These are phyloP conservation scores for Synanthedon andrenaeformis DNA, from an alignment of 2,888 invertebrate species.

Conservation along the genomic window DNA sequence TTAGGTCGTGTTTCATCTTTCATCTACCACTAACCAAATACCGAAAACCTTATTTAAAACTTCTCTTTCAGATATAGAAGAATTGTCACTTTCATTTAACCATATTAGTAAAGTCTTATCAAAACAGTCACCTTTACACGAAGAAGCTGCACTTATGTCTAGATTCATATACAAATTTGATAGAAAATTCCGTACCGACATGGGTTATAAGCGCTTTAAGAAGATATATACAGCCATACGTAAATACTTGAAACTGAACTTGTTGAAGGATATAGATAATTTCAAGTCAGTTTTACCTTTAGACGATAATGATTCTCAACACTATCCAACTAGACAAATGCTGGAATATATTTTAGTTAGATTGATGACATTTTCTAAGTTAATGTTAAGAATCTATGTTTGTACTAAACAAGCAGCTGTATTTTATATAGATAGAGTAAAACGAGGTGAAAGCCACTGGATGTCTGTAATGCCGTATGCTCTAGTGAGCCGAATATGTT, in stretches of 20 bases:
- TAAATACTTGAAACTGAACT: slow-evolving; percentile 55
- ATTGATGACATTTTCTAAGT: slow-evolving; percentile 66
- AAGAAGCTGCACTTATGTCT: slow-evolving; percentile 67
- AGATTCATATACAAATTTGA: slow-evolving; percentile 71
- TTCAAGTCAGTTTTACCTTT: slow-evolving; percentile 38
- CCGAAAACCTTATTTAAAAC: neutral
- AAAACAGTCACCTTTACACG: slow-evolving; percentile 59
- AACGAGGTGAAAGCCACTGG: slow-evolving; percentile 67
- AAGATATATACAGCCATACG: slow-evolving; percentile 64
- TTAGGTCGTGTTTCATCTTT: neutral
- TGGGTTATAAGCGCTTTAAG: slow-evolving; percentile 65
- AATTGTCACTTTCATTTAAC: slow-evolving; percentile 27
- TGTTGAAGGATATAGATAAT: slow-evolving; percentile 51
- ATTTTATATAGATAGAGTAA: slow-evolving; percentile 63
- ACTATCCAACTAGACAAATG: slow-evolving; percentile 72
- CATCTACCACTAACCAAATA: neutral
- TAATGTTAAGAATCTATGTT: slow-evolving; percentile 61
- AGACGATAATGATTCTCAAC: slow-evolving; percentile 29
- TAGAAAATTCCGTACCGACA: slow-evolving; percentile 69
- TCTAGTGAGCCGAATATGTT: slow-evolving; percentile 67
- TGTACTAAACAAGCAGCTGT: slow-evolving; percentile 58
- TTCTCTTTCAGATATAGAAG: slow-evolving; percentile 31
- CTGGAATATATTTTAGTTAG: slow-evolving; percentile 66
- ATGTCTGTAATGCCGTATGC: slow-evolving; percentile 68
- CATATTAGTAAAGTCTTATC: slow-evolving; percentile 36